Base-by-base conservation (phyloP, 2,888 invertebrate species). In the Parelbella ahira region DNA sequence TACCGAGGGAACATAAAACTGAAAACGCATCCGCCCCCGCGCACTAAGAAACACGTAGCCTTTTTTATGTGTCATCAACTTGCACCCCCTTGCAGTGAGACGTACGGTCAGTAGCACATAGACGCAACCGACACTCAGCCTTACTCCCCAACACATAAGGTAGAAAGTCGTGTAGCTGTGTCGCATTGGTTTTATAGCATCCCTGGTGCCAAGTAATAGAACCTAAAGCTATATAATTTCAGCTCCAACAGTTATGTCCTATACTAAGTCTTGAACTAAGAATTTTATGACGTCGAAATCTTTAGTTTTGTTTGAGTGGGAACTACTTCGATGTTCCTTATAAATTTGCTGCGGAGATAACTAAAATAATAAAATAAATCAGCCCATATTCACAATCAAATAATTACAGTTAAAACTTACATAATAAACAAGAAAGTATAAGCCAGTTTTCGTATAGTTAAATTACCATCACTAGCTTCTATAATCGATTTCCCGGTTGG, bases 1-100 rank as follows among this genome's bases (percentile, higher is more conserved):
- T 13, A 27, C 27, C 8, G 18, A 4, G 21, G 6, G 21, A 33
- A 15, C 33, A 33, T 41, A 32, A 44, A 33, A 33, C 29, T 21
- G 34, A 28, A 30, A 19, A 20, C 12, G 10, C 23, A 36, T 28
- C 28, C 23, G 37, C 12, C 30, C 32, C 15, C 21, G 9, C 24
- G 24, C 28, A 24, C 25, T 25, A 36, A 19, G 23, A 19, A 38
- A 33, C 32, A 38, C 36, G 23, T 32, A 34, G 37, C 21, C 32
- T 12, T 15, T 44, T 48, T 45, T 45, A 45, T 44, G 45, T 44
- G 32, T 45, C 48, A 48, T 48, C 19, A 42, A 45, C 27, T 45
- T 45, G 44, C 45, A 38, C 18, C 23, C 27, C 27, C 32, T 10
- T 45, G 44, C 43, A 42, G 18, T 11, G 15, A 32, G 8, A 18